Conservation (phyloP, 1,140 invertebrate genomes). For the Maniola jurtina region DNA sequence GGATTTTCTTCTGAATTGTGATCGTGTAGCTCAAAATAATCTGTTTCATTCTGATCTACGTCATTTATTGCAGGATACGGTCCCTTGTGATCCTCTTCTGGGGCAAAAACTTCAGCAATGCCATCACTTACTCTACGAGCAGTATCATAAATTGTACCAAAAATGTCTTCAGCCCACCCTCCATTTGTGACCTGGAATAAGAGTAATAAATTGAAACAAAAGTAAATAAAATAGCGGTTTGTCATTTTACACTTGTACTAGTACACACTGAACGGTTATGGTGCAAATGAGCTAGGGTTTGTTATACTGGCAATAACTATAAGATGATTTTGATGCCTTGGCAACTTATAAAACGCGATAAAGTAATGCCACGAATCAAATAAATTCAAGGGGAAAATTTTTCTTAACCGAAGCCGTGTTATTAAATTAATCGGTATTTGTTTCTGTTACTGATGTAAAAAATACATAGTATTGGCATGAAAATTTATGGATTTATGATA, state of each 20-base stretch:
- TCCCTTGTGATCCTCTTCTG: constrained; percentile 11
- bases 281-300: constrained; percentile 8
- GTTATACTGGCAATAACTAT: not conserved
- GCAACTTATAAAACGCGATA: not conserved
- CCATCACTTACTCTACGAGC: constrained; percentile 25
- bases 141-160: constrained; percentile 20
- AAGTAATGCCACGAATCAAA: no score
- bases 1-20: not conserved
- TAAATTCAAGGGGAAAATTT: no score
- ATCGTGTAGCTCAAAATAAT: not conserved
- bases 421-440: no score
- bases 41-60: not conserved
- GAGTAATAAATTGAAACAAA: constrained; percentile 20
- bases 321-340: constrained; percentile 15
- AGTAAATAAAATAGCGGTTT: constrained; percentile 13
- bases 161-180: constrained; percentile 15
- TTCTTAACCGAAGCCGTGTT: no score
- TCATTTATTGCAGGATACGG: not conserved
- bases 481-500: no score
- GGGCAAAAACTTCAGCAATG: constrained; percentile 21
- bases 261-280: constrained; percentile 5
- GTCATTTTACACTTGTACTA: constrained; percentile 33
- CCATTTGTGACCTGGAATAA: constrained; percentile 18
- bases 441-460: no score
- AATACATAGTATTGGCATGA: no score